phyloP scores from a whole-genome alignment of 2,797 vertebrate genomes.

The Scarus forsteni region DNA sequence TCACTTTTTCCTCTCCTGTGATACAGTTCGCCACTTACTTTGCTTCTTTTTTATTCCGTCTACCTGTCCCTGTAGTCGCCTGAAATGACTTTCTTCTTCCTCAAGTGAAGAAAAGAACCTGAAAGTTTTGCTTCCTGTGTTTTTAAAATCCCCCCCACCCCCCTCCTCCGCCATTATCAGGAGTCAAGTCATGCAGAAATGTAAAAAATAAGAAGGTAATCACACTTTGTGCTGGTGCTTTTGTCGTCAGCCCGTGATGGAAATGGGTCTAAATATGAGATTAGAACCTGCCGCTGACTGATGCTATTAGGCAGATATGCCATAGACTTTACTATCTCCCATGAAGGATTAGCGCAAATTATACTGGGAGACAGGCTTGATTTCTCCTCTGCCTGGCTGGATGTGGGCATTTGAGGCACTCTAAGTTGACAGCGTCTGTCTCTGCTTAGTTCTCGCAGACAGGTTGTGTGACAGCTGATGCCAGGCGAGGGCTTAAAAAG shows the following conservation, averaged over 20 bases:
- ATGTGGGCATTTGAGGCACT: slow-evolving; percentile 84
- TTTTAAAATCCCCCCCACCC: slow-evolving; percentile 49
- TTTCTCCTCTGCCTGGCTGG: slow-evolving; percentile 81
- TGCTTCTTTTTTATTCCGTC: slow-evolving; percentile 42
- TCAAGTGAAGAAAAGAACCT: slow-evolving; percentile 58
- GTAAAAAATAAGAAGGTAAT: slow-evolving; percentile 81
- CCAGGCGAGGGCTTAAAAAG: slow-evolving; percentile 83
- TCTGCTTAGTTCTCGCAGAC: slow-evolving; percentile 83
- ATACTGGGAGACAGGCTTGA: slow-evolving; percentile 83
- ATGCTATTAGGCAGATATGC: slow-evolving; percentile 87
- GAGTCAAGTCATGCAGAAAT: slow-evolving; percentile 83
- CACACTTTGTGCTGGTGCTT: slow-evolving; percentile 81
- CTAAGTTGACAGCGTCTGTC: slow-evolving; percentile 86
- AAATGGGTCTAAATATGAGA: slow-evolving; percentile 86
- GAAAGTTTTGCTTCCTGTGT: slow-evolving; percentile 59
- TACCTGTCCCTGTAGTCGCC: slow-evolving; percentile 69
- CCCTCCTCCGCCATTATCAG: slow-evolving; percentile 69
- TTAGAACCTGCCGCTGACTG: slow-evolving; percentile 86
- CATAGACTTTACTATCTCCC: slow-evolving; percentile 85
- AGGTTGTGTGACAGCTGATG: slow-evolving; percentile 85
- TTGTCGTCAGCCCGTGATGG: slow-evolving; percentile 82
- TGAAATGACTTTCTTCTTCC: slow-evolving; percentile 71
- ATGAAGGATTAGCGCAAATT: slow-evolving; percentile 86
- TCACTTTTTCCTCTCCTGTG: slow-evolving; percentile 51
- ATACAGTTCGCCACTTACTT: slow-evolving; percentile 59